These are phyloP conservation scores for Dendrolimus punctatus DNA, from an alignment of 1,140 invertebrate genomes.

Conservation along the genomic window DNA sequence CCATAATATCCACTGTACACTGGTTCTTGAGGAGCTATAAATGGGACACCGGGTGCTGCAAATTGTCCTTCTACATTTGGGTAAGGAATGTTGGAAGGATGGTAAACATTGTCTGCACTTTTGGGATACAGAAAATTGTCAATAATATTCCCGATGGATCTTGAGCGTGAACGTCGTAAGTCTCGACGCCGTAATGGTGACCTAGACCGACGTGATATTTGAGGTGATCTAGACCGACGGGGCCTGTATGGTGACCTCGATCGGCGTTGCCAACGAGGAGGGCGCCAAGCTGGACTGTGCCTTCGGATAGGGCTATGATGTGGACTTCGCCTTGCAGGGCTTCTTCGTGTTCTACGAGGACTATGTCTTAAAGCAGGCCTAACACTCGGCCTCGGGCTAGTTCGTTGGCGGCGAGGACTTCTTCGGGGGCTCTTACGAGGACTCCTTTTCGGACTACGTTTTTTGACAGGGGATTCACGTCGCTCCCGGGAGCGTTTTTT, in stretches of 20 bases:
- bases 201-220: constrained; percentile 17
- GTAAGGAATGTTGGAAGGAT: too few relatives aligned
- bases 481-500: neutral
- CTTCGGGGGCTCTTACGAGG: constrained; percentile 9
- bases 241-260: constrained; percentile 10
- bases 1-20: constrained; percentile 26
- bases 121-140: constrained; percentile 47
- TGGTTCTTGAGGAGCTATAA: constrained; percentile 16
- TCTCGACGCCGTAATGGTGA: constrained; percentile 15
- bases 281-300: constrained; percentile 15
- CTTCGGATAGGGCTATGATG: constrained; percentile 7
- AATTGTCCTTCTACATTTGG: too few relatives aligned
- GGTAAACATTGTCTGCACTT: constrained; percentile 2
- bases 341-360: constrained; percentile 3
- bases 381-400: neutral
- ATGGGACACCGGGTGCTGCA: neutral
- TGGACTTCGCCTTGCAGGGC: constrained; percentile 21
- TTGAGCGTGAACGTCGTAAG: constrained; percentile 5
- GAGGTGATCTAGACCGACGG: constrained; percentile 3
- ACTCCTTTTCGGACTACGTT: neutral
- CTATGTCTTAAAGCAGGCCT: constrained; percentile 11
- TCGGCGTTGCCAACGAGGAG: constrained; percentile 7
- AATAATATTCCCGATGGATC: constrained; percentile 9
- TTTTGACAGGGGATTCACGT: neutral
- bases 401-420: constrained; percentile 10